Evolutionary conservation across 30 jellyfish, hydroid and myxozoan species (phyloP).

Genomic region (Cassiopea andromeda): DNA sequence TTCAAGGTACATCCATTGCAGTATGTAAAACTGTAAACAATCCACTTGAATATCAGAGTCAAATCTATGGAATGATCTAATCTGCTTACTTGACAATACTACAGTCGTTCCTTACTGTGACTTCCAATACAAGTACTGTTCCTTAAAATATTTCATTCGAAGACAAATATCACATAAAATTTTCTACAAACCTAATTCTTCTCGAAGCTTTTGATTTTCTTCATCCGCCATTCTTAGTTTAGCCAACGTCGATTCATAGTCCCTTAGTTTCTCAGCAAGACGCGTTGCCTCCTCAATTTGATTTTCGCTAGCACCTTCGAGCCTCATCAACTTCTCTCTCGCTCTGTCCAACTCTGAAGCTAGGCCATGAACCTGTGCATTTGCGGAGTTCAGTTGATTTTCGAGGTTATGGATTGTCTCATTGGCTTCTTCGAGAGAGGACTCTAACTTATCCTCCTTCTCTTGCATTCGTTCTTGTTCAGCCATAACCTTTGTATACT

Average conservation of each 20-base stretch:
- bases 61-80: no score
- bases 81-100: no score
- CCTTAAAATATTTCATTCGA: not conserved
- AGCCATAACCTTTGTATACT: conserved; percentile 90
- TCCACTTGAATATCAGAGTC: no score
- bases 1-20: no score
- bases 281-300: conserved; percentile 79
- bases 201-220: conserved; percentile 83
- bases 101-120: not conserved
- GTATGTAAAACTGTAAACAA: no score
- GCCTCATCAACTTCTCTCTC: conserved; percentile 68
- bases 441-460: conserved; percentile 89
- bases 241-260: conserved; percentile 66
- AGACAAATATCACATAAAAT: not conserved
- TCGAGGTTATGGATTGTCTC: conserved; percentile 70
- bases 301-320: conserved; percentile 59
- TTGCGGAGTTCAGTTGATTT: conserved; percentile 69
- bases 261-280: conserved; percentile 76
- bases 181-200: conserved; percentile 59
- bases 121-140: not conserved
- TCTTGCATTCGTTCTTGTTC: conserved; percentile 78
- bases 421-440: conserved; percentile 88
- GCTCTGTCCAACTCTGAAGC: conserved; percentile 75
- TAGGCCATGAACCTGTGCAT: conserved; percentile 50
- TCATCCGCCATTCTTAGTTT: conserved; percentile 67